Base-by-base conservation (phyloP, 2,113 vertebrate genomes). In the Brevimyrus niger region DNA sequence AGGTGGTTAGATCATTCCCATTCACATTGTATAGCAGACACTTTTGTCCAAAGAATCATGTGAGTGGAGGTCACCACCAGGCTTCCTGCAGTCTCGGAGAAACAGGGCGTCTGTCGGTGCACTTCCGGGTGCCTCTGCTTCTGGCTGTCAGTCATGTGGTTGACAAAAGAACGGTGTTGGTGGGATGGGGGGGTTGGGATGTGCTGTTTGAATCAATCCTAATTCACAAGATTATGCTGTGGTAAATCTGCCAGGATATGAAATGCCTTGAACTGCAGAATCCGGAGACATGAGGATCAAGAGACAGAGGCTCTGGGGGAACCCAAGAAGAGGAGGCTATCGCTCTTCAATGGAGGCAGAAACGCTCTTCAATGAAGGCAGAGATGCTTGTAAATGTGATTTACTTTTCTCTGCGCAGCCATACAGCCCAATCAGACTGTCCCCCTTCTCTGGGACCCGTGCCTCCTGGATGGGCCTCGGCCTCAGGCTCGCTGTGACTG, bases 171-270 rank as follows among this genome's bases (percentile, higher is more conserved):
- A 90, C 58, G n/a, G 44, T 50, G 53, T 46, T 31, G 47, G 58
- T 27, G 87, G 23, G 87, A n/a, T n/a, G 42, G 38, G 47, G 44
- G 65, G 31, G n/a, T n/a, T n/a, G n/a, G n/a, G n/a, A n/a, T n/a
- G 27, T 4, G 73, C 50, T 46, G 23, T 58, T 17, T 88, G 82
- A 61, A 90, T 90, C 50, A 84, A 84, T 90, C 58, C 19, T 87
- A 88, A 90, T 88, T 90, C 88, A 50, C 44, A 38, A 88, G 84
- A 88, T 38, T 82, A 46, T 84, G 31, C 23, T n/a, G n/a, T 88
- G 87, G 48, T 38, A 88, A 17, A 42, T 48, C 42, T n/a, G 69
- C 69, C 73, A 80, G 35, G 47, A 27, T 80, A 11, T 21, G 76
- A 82, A 86, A 90, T 13, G 48, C 47, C 17, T 88, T 38, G 13